Conservation (phyloP, 64 coral and sea anemone genomes). For the Stichodactyla mertensii region DNA sequence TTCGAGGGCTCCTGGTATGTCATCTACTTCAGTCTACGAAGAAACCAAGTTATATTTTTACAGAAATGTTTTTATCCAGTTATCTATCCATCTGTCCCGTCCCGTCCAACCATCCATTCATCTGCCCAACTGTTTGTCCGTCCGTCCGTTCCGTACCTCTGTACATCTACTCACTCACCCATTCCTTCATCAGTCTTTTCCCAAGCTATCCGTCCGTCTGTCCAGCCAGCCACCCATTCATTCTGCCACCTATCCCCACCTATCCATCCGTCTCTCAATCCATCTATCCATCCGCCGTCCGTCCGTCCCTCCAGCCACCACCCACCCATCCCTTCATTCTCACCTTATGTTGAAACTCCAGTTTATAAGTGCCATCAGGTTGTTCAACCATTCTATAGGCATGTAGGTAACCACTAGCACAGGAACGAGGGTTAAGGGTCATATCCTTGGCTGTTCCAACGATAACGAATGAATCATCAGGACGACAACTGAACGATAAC, state of each 20-base stretch:
- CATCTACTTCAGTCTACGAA: slow-evolving; percentile 89
- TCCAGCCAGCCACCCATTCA: too few species aligned
- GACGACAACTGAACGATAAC: slow-evolving; percentile 70
- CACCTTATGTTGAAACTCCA: slow-evolving; percentile 94
- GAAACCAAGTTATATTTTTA: background rate
- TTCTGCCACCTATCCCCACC: too few species aligned
- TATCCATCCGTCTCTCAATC: too few species aligned
- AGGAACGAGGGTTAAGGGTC: slow-evolving; percentile 90
- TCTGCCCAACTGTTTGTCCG: too few species aligned
- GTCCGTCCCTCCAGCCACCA: too few species aligned
- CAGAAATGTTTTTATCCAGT: too few species aligned
- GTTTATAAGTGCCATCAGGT: slow-evolving; percentile 72
- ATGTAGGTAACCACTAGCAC: slow-evolving; percentile 77
- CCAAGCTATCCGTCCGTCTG: too few species aligned
- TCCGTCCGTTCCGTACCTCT: background rate
- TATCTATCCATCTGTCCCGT: too few species aligned
- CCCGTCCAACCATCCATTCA: too few species aligned
- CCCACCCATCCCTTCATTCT: background rate
- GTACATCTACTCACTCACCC: too few species aligned
- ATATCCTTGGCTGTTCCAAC: slow-evolving; percentile 93
- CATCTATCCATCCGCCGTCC: too few species aligned
- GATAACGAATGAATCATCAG: slow-evolving; percentile 86
- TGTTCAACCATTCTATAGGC: slow-evolving; percentile 63
- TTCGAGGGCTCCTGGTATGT: slow-evolving; percentile 76
- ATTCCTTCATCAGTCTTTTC: too few species aligned